Evolutionary conservation across 2,888 invertebrate species (phyloP), one percentile per base, ranked within the genome.

Genomic region (Chrysomela aeneicollis): DNA sequence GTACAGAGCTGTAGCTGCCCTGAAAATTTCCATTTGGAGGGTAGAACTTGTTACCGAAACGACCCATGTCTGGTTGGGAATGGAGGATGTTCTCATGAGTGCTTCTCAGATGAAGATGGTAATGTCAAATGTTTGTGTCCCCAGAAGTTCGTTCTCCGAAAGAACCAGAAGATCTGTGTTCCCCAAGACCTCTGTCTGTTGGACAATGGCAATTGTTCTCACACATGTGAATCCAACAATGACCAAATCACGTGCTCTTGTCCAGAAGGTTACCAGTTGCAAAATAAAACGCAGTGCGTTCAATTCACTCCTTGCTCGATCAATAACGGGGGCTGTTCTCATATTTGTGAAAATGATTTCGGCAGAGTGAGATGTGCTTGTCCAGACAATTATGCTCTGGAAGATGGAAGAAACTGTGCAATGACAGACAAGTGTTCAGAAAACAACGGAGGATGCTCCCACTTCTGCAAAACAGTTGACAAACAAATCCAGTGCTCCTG

Each of bases 121-220:
- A 50, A 70, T 6, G 80, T 81, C 26, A 72, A 76, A 26, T 88
- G 87, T 68, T 73, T 74, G 1, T 88, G 87, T 70, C 84, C 84
- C 0, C 67, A 51, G 3, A 83, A 81, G 0, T 83, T 78, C 50
- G 53, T 30, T 1, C 59, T 73, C 9, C 8, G 32, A 30, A 55
- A 57, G 5, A 57, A 70, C 19, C 54, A 68, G 18, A 70, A 64
- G 64, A 67, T 75, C 0, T 86, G 85, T 70, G 60, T 67, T 6
- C 70, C 72, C 50, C 62, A 67, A 2, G 73, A 79, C 67, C 73
- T 74, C 3, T 82, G 82, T 53, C 78, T 75, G 67, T 74, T 73
- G 9, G 76, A 83, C 51, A 87, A 88, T 67, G 87, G 87, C 0
- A 87, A 87, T n/a, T 89, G 89, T 76, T 85, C 86, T 0, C 85